Percentiles rank a stretch among this genome's conserved stretches.
phyloP scores from a whole-genome alignment of 2,113 vertebrate species.

The Toxostoma redivivum region DNA sequence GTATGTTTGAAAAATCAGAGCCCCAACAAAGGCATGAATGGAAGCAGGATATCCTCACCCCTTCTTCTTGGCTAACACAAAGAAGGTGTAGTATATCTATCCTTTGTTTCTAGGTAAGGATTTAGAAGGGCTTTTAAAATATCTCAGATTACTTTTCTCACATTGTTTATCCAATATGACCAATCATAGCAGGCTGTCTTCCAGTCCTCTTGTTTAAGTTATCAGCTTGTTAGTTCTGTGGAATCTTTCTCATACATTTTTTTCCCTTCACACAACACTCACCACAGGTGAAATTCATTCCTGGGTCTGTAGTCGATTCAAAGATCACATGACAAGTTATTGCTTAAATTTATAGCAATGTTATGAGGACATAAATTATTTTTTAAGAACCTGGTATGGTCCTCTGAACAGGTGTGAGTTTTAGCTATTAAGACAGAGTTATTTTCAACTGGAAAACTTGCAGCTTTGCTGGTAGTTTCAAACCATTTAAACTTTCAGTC shows the following conservation, averaged over 20 bases:
- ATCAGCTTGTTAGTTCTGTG: conserved; percentile 9
- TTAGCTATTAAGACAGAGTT: not conserved
- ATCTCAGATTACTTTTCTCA: conserved; percentile 46
- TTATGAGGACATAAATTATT: not conserved
- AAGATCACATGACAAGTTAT: not conserved
- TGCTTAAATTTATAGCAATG: not conserved
- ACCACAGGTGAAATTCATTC: conserved; percentile 41
- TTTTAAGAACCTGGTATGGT: not conserved
- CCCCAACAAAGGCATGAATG: conserved; percentile 40
- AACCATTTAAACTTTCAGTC: not conserved
- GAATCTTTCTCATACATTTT: conserved; percentile 41
- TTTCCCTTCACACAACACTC: conserved; percentile 25
- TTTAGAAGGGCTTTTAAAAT: conserved; percentile 58
- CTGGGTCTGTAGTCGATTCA: not conserved
- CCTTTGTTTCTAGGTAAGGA: conserved; percentile 46
- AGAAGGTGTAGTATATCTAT: not conserved
- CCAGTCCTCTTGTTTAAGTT: conserved; percentile 44
- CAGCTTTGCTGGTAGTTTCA: not conserved
- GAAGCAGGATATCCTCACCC: not conserved
- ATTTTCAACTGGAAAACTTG: not conserved
- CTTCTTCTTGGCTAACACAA: conserved; percentile 23
- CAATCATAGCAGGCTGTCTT: conserved; percentile 38
- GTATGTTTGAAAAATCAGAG: conserved; percentile 33
- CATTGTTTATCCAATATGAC: conserved; percentile 31
- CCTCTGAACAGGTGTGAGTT: not conserved